Conservation (phyloP, 2,797 vertebrate genomes). For the Peromyscus attwateri region DNA sequence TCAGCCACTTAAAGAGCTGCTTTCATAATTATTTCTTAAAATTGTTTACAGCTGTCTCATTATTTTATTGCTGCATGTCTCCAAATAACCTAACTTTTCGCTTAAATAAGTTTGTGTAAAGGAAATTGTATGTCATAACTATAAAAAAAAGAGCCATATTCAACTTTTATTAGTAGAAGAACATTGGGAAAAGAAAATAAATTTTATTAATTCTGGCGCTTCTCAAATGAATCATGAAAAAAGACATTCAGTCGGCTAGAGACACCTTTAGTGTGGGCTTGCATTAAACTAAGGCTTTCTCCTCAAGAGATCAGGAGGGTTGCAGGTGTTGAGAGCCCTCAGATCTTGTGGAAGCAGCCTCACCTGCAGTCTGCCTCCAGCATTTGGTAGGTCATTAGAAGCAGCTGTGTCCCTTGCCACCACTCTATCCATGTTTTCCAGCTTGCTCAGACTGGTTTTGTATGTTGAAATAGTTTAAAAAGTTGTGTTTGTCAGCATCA, state of each 20-base stretch:
- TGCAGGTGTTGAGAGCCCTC: background rate
- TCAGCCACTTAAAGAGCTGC: background rate
- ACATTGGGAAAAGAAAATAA: constrained; percentile 34
- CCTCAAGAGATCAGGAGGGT: background rate
- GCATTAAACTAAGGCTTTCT: background rate
- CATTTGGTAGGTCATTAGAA: background rate
- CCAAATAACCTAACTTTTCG: background rate
- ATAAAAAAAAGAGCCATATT: background rate
- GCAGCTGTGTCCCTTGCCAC: background rate
- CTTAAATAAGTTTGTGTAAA: background rate
- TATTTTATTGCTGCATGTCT: constrained; percentile 30
- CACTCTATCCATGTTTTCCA: background rate
- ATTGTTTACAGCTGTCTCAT: background rate
- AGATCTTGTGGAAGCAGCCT: background rate
- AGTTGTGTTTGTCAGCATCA: background rate
- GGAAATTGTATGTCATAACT: background rate
- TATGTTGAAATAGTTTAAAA: constrained; percentile 39
- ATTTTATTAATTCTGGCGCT: background rate
- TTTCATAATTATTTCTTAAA: constrained; percentile 23
- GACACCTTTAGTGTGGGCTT: background rate
- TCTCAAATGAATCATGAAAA: background rate
- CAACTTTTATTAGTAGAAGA: background rate
- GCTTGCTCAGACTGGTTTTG: background rate
- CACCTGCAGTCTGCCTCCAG: background rate
- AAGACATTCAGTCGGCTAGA: background rate